These are phyloP conservation scores for Trinectes maculatus DNA, from an alignment of 2,113 vertebrate genomes.

Conservation along the genomic window DNA sequence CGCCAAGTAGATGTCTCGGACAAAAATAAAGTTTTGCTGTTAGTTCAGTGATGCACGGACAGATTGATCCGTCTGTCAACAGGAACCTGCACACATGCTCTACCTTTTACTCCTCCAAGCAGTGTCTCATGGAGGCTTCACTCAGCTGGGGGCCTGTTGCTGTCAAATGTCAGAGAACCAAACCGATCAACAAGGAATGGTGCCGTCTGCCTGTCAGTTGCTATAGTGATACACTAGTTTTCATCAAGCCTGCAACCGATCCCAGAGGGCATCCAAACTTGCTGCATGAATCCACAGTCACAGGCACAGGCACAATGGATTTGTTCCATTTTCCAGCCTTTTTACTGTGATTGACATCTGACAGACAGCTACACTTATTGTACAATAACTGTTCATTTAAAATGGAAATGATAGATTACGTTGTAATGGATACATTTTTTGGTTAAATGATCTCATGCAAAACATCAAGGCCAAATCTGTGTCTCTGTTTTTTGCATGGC, in stretches of 20 bases:
- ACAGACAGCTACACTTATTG: background rate
- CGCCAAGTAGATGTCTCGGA: conserved; percentile 34
- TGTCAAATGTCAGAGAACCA: conserved; percentile 39
- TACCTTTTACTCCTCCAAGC: conserved; percentile 16
- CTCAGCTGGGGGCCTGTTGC: conserved; percentile 23
- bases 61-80: conserved; percentile 51
- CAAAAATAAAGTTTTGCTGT: conserved; percentile 43
- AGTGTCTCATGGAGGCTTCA: conserved; percentile 20
- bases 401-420: background rate
- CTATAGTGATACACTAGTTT: conserved; percentile 30
- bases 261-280: background rate
- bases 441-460: too few relatives aligned
- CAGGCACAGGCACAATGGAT: background rate
- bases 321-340: background rate
- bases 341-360: background rate
- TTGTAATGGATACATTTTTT: background rate
- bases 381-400: background rate
- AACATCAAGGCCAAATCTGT: too few relatives aligned
- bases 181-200: conserved; percentile 13
- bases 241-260: background rate
- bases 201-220: conserved; percentile 35
- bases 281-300: background rate
- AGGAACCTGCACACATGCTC: conserved; percentile 33
- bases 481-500: too few relatives aligned
- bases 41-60: conserved; percentile 58